Evolutionary conservation across 2,113 vertebrate species (phyloP).

Genomic region (Pseudolaguvia tuberculata): DNA sequence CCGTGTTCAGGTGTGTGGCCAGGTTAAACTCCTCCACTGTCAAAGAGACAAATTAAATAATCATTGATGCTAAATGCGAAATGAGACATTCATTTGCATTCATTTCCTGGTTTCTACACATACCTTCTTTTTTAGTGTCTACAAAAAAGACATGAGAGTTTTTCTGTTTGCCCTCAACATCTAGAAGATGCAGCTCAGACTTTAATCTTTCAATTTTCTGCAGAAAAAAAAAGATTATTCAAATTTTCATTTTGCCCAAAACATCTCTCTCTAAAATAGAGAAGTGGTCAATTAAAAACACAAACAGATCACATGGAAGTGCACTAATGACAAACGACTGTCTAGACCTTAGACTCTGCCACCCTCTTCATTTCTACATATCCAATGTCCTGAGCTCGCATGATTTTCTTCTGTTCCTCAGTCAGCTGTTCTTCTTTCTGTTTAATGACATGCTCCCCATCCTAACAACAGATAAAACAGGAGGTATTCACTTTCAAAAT

Average conservation of each 20-base stretch:
- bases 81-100: too few relatives aligned
- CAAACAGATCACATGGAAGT: background rate
- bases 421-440: constrained; percentile 73
- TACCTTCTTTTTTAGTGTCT: constrained; percentile 82
- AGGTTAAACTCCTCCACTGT: constrained; percentile 83
- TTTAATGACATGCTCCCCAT: constrained; percentile 80
- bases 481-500: background rate
- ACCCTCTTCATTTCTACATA: constrained; percentile 95
- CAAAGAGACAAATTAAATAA: background rate
- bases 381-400: constrained; percentile 88
- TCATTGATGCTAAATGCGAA: too few relatives aligned
- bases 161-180: constrained; percentile 72
- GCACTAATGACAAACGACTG: background rate
- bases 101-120: background rate
- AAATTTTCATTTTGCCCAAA: background rate
- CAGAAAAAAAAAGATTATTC: constrained; percentile 5
- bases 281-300: background rate
- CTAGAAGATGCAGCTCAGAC: constrained; percentile 91
- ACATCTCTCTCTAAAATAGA: background rate
- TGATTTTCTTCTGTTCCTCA: constrained; percentile 85
- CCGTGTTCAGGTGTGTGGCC: constrained; percentile 77
- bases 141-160: constrained; percentile 85
- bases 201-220: constrained; percentile 97
- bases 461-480: constrained; percentile 61
- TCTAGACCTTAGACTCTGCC: constrained; percentile 81